Evolutionary conservation across 2,113 vertebrate species (phyloP).

Genomic region (Caloenas nicobarica): DNA sequence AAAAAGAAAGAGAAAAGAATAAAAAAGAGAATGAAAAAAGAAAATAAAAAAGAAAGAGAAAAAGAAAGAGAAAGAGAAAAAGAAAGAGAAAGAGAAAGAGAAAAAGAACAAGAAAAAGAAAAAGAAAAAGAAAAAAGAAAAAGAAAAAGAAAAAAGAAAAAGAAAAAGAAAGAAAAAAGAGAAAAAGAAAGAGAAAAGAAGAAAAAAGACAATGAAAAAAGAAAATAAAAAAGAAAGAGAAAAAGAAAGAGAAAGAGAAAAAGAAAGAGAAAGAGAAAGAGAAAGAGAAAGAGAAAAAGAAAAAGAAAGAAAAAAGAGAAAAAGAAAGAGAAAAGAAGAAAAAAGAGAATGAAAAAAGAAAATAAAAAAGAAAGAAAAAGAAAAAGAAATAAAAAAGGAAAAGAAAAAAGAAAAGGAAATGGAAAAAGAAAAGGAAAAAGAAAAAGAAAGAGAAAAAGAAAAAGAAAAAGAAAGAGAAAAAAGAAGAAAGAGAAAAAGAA

Average conservation of each 20-base stretch:
- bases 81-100: neutral
- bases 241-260: neutral
- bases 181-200: no score
- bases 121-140: fast-evolving
- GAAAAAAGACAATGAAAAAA: neutral
- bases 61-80: fast-evolving
- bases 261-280: no score
- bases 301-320: neutral
- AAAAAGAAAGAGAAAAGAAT: neutral
- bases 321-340: no score
- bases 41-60: neutral
- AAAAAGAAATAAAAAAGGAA: neutral
- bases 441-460: neutral
- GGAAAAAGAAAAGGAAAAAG: neutral
- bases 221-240: no score
- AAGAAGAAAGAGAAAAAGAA: no score
- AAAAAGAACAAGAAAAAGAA: neutral
- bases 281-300: fast-evolving
- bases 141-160: neutral
- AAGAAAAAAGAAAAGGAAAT: neutral
- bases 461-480: fast-evolving
- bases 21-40: no score
- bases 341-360: neutral
- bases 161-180: no score
- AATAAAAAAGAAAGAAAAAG: neutral